Evolutionary conservation across 2,888 invertebrate species (phyloP).

Genomic region (Xylota sylvarum): DNA sequence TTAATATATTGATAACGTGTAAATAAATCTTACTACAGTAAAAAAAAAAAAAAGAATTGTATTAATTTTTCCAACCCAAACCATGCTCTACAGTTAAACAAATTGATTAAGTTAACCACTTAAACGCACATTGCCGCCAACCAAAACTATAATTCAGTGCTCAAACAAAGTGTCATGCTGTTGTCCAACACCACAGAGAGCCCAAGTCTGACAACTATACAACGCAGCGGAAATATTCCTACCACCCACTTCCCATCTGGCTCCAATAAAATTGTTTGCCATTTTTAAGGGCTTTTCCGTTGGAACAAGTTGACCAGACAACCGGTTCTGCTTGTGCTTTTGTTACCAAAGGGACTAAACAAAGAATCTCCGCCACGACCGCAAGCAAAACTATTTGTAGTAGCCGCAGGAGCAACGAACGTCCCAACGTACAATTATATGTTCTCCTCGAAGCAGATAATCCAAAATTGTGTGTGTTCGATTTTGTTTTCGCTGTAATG

Average conservation of each 20-base stretch:
- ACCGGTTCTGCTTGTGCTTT: conserved; percentile 18
- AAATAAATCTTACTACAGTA: too few species aligned
- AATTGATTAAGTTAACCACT: conserved; percentile 16
- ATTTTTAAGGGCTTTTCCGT: conserved; percentile 39
- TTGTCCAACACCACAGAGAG: conserved; percentile 33
- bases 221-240: conserved; percentile 55
- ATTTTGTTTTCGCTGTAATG: conserved; percentile 44
- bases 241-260: conserved; percentile 41
- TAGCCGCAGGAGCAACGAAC: conserved; percentile 7
- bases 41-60: too few species aligned
- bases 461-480: conserved; percentile 63
- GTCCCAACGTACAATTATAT: neutral
- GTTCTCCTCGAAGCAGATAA: conserved; percentile 49
- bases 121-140: conserved; percentile 20
- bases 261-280: conserved; percentile 43
- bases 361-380: conserved; percentile 11
- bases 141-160: conserved; percentile 45
- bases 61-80: too few species aligned
- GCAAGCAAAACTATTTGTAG: conserved; percentile 20
- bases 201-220: conserved; percentile 26
- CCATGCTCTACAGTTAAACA: neutral
- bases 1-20: too few species aligned
- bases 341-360: conserved; percentile 10
- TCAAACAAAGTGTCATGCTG: conserved; percentile 38
- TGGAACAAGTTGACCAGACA: conserved; percentile 62